Evolutionary conservation across 2,888 invertebrate species (phyloP), one percentile per base, ranked within the genome.

Genomic region (Pristionchus fissidentatus): DNA sequence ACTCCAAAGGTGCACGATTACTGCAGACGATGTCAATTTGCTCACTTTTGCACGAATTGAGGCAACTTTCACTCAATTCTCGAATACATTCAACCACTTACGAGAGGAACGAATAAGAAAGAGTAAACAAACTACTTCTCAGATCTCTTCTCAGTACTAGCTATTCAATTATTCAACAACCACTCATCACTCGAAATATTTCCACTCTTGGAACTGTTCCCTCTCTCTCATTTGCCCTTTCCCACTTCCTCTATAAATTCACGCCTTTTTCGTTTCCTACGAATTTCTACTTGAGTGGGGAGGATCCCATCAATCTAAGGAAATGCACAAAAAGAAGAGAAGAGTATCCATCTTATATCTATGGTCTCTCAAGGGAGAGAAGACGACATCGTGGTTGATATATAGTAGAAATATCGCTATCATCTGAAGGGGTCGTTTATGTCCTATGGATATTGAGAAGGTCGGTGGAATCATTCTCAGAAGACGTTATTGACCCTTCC

Each of bases 281-380:
- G 4, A n/a, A n/a, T n/a, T n/a, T n/a, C n/a, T n/a, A n/a, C n/a
- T n/a, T n/a, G n/a, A n/a, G n/a, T n/a, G n/a, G n/a, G n/a, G n/a
- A n/a, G n/a, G n/a, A 10, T 32, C 62, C 62, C 62, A 62, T 62
- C 29, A 62, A 62, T 62, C 32, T 10, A 62, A 35, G 13, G 62
- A 32, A n/a, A 62, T 29, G 62, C 4, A 35, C 26, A 26, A 62
- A 32, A 29, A 62, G 62, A 32, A 19, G 62, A 60, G 32, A 60
- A 62, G 62, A 62, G 62, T 62, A 62, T 62, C 32, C 62, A 62
- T 57, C 29, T 29, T 26, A 10, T 57, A 57, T 62, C 62, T 62
- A 32, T 22, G 22, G n/a, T 32, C 29, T 62, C 62, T 62, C 62
- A 32, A 10, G 62, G 62, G 62, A 62, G 32, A 62, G 62, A 10